phyloP scores from a whole-genome alignment of 2,113 vertebrate genomes.

The Galeopterus variegatus region DNA sequence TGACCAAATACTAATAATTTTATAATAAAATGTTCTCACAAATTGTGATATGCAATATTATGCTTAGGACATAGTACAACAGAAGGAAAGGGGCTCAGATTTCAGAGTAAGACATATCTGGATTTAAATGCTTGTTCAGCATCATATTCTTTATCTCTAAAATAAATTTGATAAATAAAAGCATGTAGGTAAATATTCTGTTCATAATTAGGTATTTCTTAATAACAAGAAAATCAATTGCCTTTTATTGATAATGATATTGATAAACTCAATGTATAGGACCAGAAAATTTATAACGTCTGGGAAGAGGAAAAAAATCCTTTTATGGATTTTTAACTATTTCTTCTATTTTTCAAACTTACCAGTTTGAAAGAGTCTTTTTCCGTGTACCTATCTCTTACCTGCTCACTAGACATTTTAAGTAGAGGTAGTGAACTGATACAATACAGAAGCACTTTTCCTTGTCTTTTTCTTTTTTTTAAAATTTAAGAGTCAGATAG shows the following conservation, averaged over 20 bases:
- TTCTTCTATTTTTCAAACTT: background rate
- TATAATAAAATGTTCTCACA: slow-evolving; percentile 4
- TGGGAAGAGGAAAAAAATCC: background rate
- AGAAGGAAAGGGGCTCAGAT: slow-evolving; percentile 45
- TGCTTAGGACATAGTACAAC: background rate
- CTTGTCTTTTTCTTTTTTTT: background rate
- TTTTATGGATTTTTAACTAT: background rate
- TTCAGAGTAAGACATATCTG: background rate
- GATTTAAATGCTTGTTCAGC: background rate
- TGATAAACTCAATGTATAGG: background rate
- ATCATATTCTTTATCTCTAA: slow-evolving; percentile 9
- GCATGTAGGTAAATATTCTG: background rate
- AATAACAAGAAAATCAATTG: background rate
- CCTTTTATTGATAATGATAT: background rate
- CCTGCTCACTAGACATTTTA: background rate
- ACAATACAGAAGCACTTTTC: background rate
- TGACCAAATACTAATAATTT: slow-evolving; percentile 11
- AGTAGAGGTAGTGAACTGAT: slow-evolving; percentile 18
- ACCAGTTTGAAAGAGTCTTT: slow-evolving; percentile 11
- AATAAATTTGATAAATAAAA: slow-evolving; percentile 27
- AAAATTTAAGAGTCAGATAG: background rate
- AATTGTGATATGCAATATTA: background rate
- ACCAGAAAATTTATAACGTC: background rate
- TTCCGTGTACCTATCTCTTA: background rate
- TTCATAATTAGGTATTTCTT: slow-evolving; percentile 1